Conservation (phyloP, 30 jellyfish, hydroid and myxozoan genomes). For the Chrysaora quinquecirrha region DNA sequence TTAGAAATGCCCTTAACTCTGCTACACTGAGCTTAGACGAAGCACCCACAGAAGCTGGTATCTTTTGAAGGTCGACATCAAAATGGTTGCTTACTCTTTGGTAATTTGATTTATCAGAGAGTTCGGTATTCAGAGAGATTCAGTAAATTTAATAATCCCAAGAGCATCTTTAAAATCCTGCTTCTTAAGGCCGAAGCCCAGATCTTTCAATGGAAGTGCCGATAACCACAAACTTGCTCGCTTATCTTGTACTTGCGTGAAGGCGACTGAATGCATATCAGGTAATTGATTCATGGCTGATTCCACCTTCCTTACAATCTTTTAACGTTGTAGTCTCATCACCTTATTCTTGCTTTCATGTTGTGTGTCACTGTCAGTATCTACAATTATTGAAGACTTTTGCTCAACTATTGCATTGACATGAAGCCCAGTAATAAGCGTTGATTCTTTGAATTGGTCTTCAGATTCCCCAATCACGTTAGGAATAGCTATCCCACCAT, state of each 20-base stretch:
- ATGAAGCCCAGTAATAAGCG: constrained; percentile 8
- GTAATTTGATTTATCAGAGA: no score
- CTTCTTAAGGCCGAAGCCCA: background rate
- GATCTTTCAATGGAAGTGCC: background rate
- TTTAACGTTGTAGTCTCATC: constrained; percentile 4
- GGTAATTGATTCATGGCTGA: constrained; percentile 14
- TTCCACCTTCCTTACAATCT: background rate
- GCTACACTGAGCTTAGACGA: no score
- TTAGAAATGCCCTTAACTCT: no score
- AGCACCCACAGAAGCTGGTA: no score
- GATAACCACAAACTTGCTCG: background rate
- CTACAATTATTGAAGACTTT: background rate
- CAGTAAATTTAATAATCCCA: no score
- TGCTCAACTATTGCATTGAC: background rate
- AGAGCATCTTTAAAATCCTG: background rate
- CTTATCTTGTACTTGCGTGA: no score
- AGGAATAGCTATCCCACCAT: background rate
- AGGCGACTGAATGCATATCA: constrained; percentile 1
- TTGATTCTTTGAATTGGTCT: constrained; percentile 6
- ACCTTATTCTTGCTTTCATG: background rate
- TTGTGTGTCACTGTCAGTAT: background rate
- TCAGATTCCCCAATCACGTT: background rate
- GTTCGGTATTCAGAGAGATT: no score
- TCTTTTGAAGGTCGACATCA: no score
- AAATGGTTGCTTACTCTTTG: no score